Evolutionary conservation across 2,888 invertebrate genomes (phyloP).

Genomic region (Acanthacorydalis orientalis): DNA sequence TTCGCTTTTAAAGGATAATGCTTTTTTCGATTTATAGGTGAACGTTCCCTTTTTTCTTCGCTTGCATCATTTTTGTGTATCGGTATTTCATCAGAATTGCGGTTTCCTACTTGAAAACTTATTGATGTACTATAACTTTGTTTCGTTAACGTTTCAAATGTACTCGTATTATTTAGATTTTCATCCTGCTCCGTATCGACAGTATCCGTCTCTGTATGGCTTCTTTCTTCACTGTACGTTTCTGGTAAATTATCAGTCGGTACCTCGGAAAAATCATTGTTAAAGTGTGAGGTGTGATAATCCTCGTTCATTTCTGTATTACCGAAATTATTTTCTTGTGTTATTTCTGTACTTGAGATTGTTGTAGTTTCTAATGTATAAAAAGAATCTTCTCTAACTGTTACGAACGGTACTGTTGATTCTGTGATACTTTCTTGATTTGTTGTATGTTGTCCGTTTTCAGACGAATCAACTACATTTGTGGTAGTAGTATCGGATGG

Average conservation of each 20-base stretch:
- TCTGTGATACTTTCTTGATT: background rate
- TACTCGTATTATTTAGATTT: too few relatives aligned
- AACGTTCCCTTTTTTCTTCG: background rate
- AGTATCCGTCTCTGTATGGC: too few relatives aligned
- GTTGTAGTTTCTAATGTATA: background rate
- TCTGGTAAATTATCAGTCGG: too few relatives aligned
- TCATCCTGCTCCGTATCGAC: too few relatives aligned
- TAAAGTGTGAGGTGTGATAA: too few relatives aligned
- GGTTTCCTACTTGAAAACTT: slow-evolving; percentile 31
- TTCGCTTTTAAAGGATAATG: slow-evolving; percentile 3
- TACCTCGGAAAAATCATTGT: too few relatives aligned
- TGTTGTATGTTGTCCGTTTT: background rate
- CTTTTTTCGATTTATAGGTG: slow-evolving; percentile 4
- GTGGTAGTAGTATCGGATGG: background rate
- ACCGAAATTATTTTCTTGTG: too few relatives aligned
- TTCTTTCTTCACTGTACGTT: too few relatives aligned
- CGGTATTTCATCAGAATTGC: slow-evolving; percentile 7
- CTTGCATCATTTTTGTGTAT: background rate
- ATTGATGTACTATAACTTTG: slow-evolving; percentile 35
- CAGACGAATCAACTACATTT: too few relatives aligned
- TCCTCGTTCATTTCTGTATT: too few relatives aligned
- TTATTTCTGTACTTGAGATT: background rate
- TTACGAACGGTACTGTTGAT: background rate
- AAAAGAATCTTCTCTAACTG: background rate
- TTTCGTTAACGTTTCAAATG: slow-evolving; percentile 19